Conservation (phyloP, 2,888 invertebrate genomes). For the Oscheius sp. region DNA sequence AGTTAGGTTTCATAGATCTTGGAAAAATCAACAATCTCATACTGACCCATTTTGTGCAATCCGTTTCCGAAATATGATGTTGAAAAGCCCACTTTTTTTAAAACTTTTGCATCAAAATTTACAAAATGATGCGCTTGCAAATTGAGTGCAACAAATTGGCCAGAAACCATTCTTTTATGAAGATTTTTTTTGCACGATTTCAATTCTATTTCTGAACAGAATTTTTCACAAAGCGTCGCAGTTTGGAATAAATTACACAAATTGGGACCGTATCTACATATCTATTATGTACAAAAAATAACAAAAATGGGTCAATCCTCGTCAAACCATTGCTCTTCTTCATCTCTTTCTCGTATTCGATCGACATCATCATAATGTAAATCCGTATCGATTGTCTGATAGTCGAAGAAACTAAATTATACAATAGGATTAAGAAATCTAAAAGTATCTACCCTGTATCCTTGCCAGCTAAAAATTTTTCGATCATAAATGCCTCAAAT, state of each 20-base stretch:
- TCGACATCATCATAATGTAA: constrained; percentile 36
- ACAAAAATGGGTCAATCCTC: constrained; percentile 44
- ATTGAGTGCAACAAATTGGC: no score
- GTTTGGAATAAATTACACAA: no score
- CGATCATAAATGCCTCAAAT: constrained; percentile 60
- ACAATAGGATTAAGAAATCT: not conserved
- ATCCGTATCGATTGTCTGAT: constrained; percentile 42
- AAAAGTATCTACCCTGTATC: constrained; percentile 39
- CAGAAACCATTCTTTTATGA: no score
- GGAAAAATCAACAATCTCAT: not conserved
- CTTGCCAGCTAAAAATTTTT: constrained; percentile 60
- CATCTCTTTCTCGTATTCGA: constrained; percentile 55
- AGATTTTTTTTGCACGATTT: no score
- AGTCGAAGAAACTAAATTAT: constrained; percentile 57
- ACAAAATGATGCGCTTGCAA: no score
- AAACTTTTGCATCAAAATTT: no score
- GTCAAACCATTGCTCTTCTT: constrained; percentile 66
- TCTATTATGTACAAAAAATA: not conserved
- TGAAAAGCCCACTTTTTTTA: no score
- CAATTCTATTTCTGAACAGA: no score
- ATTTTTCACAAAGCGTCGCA: no score
- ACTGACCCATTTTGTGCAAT: no score
- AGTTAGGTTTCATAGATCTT: not conserved
- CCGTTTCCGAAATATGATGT: no score
- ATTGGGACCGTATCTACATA: no score